Percentiles rank a stretch among this genome's conserved stretches.
phyloP scores from a whole-genome alignment of 2,888 invertebrate species.

The Tetragonisca angustula region DNA sequence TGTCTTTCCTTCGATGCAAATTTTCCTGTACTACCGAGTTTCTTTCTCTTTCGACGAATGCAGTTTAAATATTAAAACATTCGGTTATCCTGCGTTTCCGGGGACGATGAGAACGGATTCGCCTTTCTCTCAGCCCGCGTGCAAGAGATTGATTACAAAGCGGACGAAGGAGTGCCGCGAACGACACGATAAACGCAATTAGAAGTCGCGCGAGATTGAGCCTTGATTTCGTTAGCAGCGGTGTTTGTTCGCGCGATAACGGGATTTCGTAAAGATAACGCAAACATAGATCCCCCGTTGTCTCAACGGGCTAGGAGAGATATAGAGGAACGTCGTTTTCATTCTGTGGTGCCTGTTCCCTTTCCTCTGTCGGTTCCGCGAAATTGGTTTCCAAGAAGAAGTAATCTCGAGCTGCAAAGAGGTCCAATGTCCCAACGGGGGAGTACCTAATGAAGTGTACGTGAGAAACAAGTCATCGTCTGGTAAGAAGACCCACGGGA shows the following conservation, averaged over 20 bases:
- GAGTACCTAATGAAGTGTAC: conserved; percentile 69
- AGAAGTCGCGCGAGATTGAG: conserved; percentile 40
- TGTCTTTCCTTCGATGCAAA: too few relatives aligned
- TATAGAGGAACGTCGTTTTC: background rate
- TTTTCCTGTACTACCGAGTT: too few relatives aligned
- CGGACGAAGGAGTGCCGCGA: background rate
- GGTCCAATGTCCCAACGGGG: conserved; percentile 62
- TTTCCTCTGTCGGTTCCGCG: background rate
- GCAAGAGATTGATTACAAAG: conserved; percentile 17
- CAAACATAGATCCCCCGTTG: conserved; percentile 21
- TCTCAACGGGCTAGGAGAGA: background rate
- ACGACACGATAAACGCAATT: conserved; percentile 22
- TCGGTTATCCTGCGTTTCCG: too few relatives aligned
- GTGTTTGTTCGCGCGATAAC: conserved; percentile 42
- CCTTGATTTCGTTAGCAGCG: conserved; percentile 45
- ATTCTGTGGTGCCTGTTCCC: background rate
- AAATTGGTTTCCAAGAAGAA: conserved; percentile 68
- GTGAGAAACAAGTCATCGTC: conserved; percentile 63
- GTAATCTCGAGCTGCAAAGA: conserved; percentile 65
- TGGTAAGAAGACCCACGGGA: conserved; percentile 52
- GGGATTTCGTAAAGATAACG: conserved; percentile 48
- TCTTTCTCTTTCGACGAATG: too few relatives aligned
- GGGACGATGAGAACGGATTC: too few relatives aligned
- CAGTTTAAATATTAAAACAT: too few relatives aligned
- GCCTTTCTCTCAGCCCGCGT: background rate